phyloP scores from a whole-genome alignment of 2,797 vertebrate genomes.

The Hipposideros larvatus region DNA sequence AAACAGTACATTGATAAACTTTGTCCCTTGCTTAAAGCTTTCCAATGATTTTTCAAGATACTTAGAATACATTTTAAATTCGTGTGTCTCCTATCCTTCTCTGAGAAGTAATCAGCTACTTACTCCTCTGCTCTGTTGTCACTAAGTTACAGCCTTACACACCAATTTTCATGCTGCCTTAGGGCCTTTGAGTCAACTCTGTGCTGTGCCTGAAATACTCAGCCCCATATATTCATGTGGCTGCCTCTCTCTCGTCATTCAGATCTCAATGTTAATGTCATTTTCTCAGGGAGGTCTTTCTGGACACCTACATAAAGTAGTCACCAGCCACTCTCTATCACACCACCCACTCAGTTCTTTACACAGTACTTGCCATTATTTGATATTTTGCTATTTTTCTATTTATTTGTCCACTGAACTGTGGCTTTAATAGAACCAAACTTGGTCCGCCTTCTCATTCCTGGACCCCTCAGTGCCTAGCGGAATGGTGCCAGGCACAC shows the following conservation, averaged over 20 bases:
- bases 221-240: fast-evolving
- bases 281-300: background rate
- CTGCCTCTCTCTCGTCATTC: background rate
- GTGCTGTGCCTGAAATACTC: background rate
- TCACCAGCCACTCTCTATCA: background rate
- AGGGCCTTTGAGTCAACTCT: background rate
- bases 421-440: background rate
- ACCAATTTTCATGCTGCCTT: background rate
- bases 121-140: background rate
- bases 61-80: slow-evolving; percentile 15
- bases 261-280: background rate
- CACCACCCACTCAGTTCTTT: background rate
- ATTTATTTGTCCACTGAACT: background rate
- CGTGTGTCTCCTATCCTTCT: background rate
- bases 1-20: background rate
- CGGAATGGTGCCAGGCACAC: background rate
- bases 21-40: slow-evolving; percentile 6
- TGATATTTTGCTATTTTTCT: background rate
- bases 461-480: background rate
- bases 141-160: background rate
- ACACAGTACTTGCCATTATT: background rate
- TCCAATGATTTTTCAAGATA: background rate
- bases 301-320: background rate
- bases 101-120: background rate
- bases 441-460: background rate